Base-by-base conservation (phyloP, 2,113 vertebrate species). In the Sisor rabdophorus region DNA sequence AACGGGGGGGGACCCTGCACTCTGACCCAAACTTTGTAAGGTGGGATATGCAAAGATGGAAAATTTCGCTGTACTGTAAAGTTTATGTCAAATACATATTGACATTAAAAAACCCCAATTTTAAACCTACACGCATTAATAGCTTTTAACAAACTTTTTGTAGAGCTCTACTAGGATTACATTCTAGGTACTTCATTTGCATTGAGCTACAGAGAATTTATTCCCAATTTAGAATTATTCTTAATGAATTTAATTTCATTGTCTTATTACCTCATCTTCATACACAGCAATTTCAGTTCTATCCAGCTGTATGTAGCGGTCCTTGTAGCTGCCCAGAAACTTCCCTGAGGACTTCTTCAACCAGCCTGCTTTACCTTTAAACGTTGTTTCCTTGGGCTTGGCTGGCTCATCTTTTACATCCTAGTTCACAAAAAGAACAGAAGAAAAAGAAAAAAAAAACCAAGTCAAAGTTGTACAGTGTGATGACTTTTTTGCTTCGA, bases 341-440 rank as follows among this genome's bases (percentile, higher is more conserved):
- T 91, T 92, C 2, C 94, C 93, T 0, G 92, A 91, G 85, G 90
- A 94, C 86, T 96, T 98, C 90, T 98, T 99, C 84, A 99, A 79
- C 96, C 95, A 98, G 80, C 97, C 96, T 0, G 92, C 91, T 81
- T 97, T 98, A 76, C 92, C 93, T 4, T 86, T 84, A 0, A 80
- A 85, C 12, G 77, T 87, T 4, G 90, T 75, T 79, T 87, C 80
- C 80, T 87, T 90, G 5, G 89, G 79, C 76, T 91, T 92, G 85
- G 92, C 89, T 4, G 87, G 84, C 3, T 89, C 90, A 54, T 93
- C 93, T 87, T 96, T 96, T 67, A 81, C 84, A 80, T 71, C 89
- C 91, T 92, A 73, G 30, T 32, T n/a, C 48, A 59, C 47, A 80
- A 11, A 53, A 22, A 74, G 73, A 60, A 68, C 40, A 69, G 24